Evolutionary conservation across 2,888 invertebrate species (phyloP).

Genomic region (Xanthostigma xanthostigma): DNA sequence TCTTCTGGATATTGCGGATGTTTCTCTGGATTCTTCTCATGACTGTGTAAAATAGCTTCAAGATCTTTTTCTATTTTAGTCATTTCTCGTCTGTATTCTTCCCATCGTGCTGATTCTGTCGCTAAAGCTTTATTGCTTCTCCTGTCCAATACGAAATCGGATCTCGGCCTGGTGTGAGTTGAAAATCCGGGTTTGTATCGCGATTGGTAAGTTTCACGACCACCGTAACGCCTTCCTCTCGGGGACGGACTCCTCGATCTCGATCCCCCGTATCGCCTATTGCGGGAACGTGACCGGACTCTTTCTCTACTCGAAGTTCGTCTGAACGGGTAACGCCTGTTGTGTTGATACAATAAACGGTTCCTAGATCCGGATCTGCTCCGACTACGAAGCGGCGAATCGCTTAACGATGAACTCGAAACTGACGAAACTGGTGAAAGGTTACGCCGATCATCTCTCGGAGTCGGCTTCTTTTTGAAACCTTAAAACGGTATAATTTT

Average conservation of each 20-base stretch:
- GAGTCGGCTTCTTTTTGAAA: not conserved
- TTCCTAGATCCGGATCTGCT: not conserved
- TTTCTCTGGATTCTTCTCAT: slow-evolving; percentile 75
- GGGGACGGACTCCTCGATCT: slow-evolving; percentile 22
- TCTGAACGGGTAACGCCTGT: too few relatives aligned
- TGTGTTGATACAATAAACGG: not conserved
- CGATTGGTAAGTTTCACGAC: slow-evolving; percentile 8
- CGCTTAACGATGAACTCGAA: slow-evolving; percentile 19
- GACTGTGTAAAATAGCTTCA: slow-evolving; percentile 50
- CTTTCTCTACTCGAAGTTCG: not conserved
- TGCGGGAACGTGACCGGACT: slow-evolving; percentile 5
- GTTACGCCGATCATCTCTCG: slow-evolving; percentile 4
- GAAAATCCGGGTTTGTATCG: slow-evolving; percentile 5
- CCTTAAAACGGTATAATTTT: not conserved
- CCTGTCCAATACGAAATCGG: slow-evolving; percentile 2
- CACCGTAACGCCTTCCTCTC: slow-evolving; percentile 11
- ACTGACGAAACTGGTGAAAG: slow-evolving; percentile 19
- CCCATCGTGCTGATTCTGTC: slow-evolving; percentile 28
- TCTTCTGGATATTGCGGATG: slow-evolving; percentile 79
- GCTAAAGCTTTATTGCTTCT: not conserved
- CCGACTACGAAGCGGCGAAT: slow-evolving; percentile 2
- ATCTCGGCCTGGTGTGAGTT: not conserved
- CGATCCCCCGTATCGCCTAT: slow-evolving; percentile 16
- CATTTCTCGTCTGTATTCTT: slow-evolving; percentile 34
- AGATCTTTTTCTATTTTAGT: slow-evolving; percentile 39